Evolutionary conservation across 2,888 invertebrate genomes (phyloP).

Genomic region (Oscheius onirici): DNA sequence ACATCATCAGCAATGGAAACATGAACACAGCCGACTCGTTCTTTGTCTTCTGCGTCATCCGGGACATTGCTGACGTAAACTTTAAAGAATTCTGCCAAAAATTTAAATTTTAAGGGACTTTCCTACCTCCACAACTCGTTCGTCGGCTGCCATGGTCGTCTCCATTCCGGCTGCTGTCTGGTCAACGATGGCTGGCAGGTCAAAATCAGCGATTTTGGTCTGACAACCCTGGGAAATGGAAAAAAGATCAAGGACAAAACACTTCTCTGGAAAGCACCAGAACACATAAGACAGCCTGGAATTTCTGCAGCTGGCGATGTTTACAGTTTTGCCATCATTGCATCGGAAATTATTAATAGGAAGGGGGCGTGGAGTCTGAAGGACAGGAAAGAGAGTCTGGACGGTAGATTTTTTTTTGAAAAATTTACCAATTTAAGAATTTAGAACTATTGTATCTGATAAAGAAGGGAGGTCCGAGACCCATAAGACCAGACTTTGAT

Average conservation of each 20-base stretch:
- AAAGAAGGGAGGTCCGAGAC: conserved; percentile 41
- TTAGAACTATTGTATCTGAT: conserved; percentile 59
- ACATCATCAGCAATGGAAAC: conserved; percentile 67
- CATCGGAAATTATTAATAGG: conserved; percentile 62
- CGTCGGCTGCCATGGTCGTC: conserved; percentile 51
- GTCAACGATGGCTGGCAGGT: conserved; percentile 64
- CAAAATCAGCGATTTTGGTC: conserved; percentile 47
- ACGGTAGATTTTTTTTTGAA: conserved; percentile 32
- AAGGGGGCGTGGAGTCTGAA: conserved; percentile 62
- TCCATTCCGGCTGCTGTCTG: conserved; percentile 57
- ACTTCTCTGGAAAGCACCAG: conserved; percentile 64
- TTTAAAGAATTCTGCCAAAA: background rate
- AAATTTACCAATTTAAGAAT: background rate
- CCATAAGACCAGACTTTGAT: conserved; percentile 51
- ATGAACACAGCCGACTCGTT: conserved; percentile 67
- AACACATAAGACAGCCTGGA: conserved; percentile 50
- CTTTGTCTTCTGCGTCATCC: conserved; percentile 63
- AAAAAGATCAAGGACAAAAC: conserved; percentile 35
- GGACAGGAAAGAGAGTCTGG: conserved; percentile 52
- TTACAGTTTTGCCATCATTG: conserved; percentile 65
- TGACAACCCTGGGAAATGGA: conserved; percentile 41
- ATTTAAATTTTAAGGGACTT: conserved; percentile 46
- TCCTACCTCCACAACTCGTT: conserved; percentile 53
- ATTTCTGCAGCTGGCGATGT: conserved; percentile 61
- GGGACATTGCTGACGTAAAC: conserved; percentile 37